Evolutionary conservation across 2,888 invertebrate species (phyloP).

Genomic region (Ochropleura plecta): DNA sequence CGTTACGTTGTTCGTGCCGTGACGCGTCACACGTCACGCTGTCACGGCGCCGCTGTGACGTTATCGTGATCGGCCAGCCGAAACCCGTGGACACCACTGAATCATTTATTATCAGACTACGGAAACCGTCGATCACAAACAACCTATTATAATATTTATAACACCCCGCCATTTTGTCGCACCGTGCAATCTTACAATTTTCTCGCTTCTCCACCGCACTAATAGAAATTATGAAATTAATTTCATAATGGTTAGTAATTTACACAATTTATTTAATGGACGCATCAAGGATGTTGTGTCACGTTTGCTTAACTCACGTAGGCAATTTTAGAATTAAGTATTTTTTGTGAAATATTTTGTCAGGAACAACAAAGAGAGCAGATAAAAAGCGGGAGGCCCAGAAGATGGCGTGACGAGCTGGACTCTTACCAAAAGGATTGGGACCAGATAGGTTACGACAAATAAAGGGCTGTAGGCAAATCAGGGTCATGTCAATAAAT

Average conservation of each 20-base stretch:
- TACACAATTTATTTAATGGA: constrained; percentile 60
- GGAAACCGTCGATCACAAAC: constrained; percentile 65
- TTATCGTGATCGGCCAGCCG: constrained; percentile 52
- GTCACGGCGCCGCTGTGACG: constrained; percentile 65
- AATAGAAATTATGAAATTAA: constrained; percentile 59
- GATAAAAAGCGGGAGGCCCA: too few species aligned
- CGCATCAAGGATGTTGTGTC: constrained; percentile 60
- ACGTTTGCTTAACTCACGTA: constrained; percentile 50
- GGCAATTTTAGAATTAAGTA: constrained; percentile 51
- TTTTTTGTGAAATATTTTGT: constrained; percentile 44
- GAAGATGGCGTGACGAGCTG: too few species aligned
- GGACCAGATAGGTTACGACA: too few species aligned
- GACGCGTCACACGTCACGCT: constrained; percentile 59
- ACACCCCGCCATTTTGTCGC: constrained; percentile 50
- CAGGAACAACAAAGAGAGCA: not conserved
- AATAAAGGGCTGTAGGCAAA: too few species aligned
- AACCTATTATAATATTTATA: constrained; percentile 61
- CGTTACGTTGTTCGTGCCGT: constrained; percentile 58
- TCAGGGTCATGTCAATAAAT: too few species aligned
- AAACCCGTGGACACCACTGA: constrained; percentile 60
- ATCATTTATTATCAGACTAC: constrained; percentile 74
- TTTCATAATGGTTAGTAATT: constrained; percentile 57
- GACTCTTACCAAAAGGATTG: too few species aligned
- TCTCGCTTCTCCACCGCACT: constrained; percentile 56
- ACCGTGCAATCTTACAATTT: constrained; percentile 55